These are phyloP conservation scores for Tenthredo scrophulariae DNA, from an alignment of 2,888 invertebrate species.

Conservation along the genomic window DNA sequence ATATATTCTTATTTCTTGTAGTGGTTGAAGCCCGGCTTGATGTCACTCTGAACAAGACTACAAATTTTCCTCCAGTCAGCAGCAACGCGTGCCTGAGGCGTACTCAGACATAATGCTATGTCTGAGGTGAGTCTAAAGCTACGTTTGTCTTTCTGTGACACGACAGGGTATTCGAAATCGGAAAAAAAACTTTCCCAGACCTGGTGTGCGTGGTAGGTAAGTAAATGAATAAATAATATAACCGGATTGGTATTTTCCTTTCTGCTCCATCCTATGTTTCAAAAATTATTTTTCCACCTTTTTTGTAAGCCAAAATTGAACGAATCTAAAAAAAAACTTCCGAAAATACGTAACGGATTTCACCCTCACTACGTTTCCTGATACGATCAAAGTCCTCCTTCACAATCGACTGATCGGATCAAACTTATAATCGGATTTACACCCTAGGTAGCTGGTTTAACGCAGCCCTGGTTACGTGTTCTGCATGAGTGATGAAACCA, in stretches of 20 bases:
- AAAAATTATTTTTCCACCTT: neutral
- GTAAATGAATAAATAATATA: neutral
- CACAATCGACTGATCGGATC: constrained; percentile 29
- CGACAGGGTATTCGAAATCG: neutral
- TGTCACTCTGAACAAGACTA: neutral
- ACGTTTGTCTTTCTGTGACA: neutral
- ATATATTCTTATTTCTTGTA: neutral
- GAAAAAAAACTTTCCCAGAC: neutral
- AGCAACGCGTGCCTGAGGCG: neutral
- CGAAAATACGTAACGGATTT: neutral
- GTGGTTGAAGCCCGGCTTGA: neutral
- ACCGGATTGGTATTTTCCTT: neutral
- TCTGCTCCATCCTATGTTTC: neutral
- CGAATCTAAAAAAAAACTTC: neutral
- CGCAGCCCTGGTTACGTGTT: constrained; percentile 9
- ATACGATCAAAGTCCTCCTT: neutral
- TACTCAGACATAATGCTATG: neutral
- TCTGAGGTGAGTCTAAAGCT: constrained; percentile 2
- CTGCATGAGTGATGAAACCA: neutral
- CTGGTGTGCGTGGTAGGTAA: neutral
- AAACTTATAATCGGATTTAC: constrained; percentile 39
- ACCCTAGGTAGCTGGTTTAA: constrained; percentile 18
- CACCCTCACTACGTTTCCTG: neutral
- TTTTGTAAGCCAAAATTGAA: neutral
- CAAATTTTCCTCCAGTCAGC: neutral